Conservation (phyloP, 2,113 vertebrate species). For the Aphyosemion australe region DNA sequence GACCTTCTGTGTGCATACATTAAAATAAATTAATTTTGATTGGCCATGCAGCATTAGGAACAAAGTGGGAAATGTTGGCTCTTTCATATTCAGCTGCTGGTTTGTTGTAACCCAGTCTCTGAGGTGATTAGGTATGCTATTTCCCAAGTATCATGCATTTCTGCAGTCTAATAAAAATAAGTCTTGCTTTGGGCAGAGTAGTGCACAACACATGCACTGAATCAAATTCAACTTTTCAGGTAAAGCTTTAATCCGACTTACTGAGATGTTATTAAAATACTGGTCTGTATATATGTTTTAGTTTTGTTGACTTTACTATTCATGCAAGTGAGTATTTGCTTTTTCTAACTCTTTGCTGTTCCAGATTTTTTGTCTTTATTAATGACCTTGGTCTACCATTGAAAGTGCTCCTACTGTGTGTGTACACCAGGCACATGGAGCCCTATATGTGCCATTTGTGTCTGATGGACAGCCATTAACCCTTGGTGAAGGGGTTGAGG, state of each 20-base stretch:
- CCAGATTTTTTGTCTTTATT: slow-evolving; percentile 18
- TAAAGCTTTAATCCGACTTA: slow-evolving; percentile 15
- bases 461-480: slow-evolving; percentile 79
- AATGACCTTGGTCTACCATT: slow-evolving; percentile 57
- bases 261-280: neutral
- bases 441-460: slow-evolving; percentile 48
- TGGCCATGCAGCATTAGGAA: slow-evolving; percentile 77
- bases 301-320: slow-evolving; percentile 6
- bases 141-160: slow-evolving; percentile 65
- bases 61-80: slow-evolving; percentile 71
- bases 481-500: slow-evolving; percentile 68
- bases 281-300: slow-evolving; percentile 3
- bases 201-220: slow-evolving; percentile 9
- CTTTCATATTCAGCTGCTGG: slow-evolving; percentile 71
- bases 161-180: slow-evolving; percentile 68
- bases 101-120: slow-evolving; percentile 73
- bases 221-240: slow-evolving; percentile 27
- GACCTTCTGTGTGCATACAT: slow-evolving; percentile 84
- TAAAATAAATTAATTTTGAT: slow-evolving; percentile 87
- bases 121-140: slow-evolving; percentile 77
- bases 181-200: slow-evolving; percentile 41
- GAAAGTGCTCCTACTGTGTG: slow-evolving; percentile 39
- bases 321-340: neutral
- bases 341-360: slow-evolving; percentile 11
- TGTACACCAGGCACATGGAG: slow-evolving; percentile 11